Percentiles rank a stretch among this genome's conserved stretches.
These are phyloP conservation scores for Thalassophryne amazonica DNA, from an alignment of 2,797 vertebrate species.

Conservation along the genomic window DNA sequence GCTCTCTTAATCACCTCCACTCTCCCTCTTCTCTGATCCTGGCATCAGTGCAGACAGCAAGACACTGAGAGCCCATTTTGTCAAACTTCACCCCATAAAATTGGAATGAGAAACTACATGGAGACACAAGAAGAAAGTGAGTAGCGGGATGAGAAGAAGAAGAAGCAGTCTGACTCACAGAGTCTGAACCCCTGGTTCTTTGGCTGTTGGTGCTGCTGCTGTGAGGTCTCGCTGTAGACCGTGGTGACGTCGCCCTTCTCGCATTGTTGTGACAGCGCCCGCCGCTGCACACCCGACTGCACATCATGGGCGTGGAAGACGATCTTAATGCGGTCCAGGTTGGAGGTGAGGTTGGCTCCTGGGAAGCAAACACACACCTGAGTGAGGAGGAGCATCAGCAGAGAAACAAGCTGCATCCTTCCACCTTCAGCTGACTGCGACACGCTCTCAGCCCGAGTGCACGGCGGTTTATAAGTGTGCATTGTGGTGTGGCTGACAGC, in stretches of 20 bases:
- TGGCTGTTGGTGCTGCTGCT: constrained; percentile 82
- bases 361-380: constrained; percentile 70
- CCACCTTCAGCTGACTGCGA: constrained; percentile 52
- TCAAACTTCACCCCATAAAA: constrained; percentile 50
- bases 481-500: constrained; percentile 68
- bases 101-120: constrained; percentile 22
- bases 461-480: constrained; percentile 72
- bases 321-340: constrained; percentile 93
- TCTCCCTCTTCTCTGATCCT: constrained; percentile 37
- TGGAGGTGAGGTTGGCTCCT: constrained; percentile 91
- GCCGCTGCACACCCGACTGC: constrained; percentile 83
- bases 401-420: constrained; percentile 72
- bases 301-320: constrained; percentile 93
- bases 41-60: constrained; percentile 47
- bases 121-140: no score
- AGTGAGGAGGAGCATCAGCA: constrained; percentile 66
- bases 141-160: neutral
- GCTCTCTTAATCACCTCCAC: constrained; percentile 48
- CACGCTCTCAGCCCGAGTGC: constrained; percentile 60
- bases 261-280: constrained; percentile 90
- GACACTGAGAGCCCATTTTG: constrained; percentile 55
- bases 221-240: constrained; percentile 87
- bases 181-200: constrained; percentile 90
- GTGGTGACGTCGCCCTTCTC: constrained; percentile 92
- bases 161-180: constrained; percentile 79